Base-by-base conservation (phyloP, 2,113 vertebrate genomes). In the Chloebia gouldiae region DNA sequence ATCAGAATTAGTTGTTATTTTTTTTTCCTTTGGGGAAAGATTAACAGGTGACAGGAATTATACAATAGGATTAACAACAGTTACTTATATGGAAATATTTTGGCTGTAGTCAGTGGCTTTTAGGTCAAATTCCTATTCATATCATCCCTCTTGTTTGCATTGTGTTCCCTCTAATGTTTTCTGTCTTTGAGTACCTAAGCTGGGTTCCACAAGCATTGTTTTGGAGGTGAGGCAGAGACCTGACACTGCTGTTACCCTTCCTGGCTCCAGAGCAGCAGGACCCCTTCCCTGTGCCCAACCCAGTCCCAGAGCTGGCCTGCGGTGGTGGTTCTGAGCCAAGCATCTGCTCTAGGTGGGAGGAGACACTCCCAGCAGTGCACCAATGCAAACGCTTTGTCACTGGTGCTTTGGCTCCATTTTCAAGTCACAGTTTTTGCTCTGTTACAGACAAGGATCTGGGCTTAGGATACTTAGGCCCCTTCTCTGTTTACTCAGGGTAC, bases 221-320 rank as follows among this genome's bases (percentile, higher is more conserved):
- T 49, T 24, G 85, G 56, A 56, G 39, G 21, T 27, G 50, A 6
- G 14, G 37, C 5, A 5, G 5, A 5, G 9, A n/a, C 13, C 35
- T 66, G 82, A 4, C 0, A 0, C 15, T 8, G 2, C 65, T 90
- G 20, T 37, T 21, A 17, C 23, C 30, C 5, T 15, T 49, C 28
- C 25, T 10, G 57, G 15, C 66, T 25, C 30, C 63, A 49, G 77
- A 49, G 51, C 65, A 66, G 45, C 17, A 61, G 47, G 47, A 10
- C 19, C 30, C 9, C 12, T 39, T 31, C 25, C 37, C 45, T 56
- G 17, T 50, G 22, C 37, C 42, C 30, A 9, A 20, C 12, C 24
- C 2, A 1, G 5, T 12, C 18, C 68, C 28, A 14, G 72, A 51
- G 25, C 69, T 50, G 56, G 51, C 9, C 22, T 31, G 42, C 4